These are phyloP conservation scores for Kryphioiulus occultus DNA, from an alignment of 2,888 invertebrate species.

Conservation along the genomic window DNA sequence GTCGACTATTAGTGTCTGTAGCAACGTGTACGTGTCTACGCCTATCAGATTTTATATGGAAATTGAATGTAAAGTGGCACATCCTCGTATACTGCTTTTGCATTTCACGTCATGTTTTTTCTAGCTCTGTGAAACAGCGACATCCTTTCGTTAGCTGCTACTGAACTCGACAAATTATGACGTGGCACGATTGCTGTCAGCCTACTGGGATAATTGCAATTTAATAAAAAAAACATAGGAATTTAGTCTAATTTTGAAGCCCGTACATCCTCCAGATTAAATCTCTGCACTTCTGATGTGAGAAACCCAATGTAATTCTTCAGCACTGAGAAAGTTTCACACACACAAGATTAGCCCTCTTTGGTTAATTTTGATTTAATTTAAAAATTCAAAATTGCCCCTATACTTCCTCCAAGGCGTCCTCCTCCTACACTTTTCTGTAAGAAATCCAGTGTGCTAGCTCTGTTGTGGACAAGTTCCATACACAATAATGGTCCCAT, in stretches of 20 bases:
- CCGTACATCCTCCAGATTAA: no score
- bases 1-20: background rate
- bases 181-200: background rate
- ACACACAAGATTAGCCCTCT: no score
- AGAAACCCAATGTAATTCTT: no score
- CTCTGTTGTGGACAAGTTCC: no score
- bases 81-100: background rate
- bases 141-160: constrained; percentile 17
- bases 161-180: background rate
- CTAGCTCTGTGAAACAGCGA: background rate
- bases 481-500: no score
- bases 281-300: no score
- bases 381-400: no score
- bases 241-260: background rate
- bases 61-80: background rate
- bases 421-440: no score
- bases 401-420: no score
- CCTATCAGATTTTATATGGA: background rate
- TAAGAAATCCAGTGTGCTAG: no score
- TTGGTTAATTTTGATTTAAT: no score
- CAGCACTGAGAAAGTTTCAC: no score
- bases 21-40: background rate
- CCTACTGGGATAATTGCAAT: background rate
- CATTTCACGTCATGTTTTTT: background rate
- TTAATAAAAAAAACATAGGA: background rate